Base-by-base conservation (phyloP, 2,797 vertebrate genomes). In the Hephaestus fuliginosus region DNA sequence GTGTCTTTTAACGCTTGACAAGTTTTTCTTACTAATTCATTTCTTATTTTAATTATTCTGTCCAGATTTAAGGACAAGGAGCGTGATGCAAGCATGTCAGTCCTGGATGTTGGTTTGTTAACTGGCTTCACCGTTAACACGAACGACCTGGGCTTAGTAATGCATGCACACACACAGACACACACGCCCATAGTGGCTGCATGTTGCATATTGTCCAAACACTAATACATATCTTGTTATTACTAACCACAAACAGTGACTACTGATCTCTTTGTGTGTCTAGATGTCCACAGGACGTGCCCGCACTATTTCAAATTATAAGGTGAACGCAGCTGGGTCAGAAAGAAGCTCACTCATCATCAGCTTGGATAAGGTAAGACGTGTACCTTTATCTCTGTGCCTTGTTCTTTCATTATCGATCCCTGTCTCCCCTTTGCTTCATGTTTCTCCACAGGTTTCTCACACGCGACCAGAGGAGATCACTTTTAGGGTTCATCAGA, bases 21-120 rank as follows among this genome's bases (percentile, higher is more conserved):
- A 44, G 12, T 13, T 44, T 43, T 43, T 43, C 33, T 36, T 36
- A 36, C 7, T 36, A 36, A 36, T 43, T 43, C 41, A 10, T 43
- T 43, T 11, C 41, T 43, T 43, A 43, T 43, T 11, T 43, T 43
- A 43, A 43, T 36, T 36, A 36, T 9, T 85, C 9, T 68, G 13
- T 52, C 0, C 81, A 97, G 96, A 58, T 93, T 88, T 84, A 92
- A 89, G 72, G 28, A 89, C 70, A 78, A 28, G 0, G 0, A 68
- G 0, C 85, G 46, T 1, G 93, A 96, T 78, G 94, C 96, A 56
- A 81, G 93, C 36, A 96, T 97, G 96, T 89, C 96, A 15, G 88
- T 97, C 68, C 83, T 98, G 18, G 96, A 97, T 0, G 71, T 98
- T 39, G 94, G 96, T 62, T 89, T 97, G 92, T 93, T 96, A 67